Conservation (phyloP, 2,888 invertebrate species). For the Chromoteleia sp. region DNA sequence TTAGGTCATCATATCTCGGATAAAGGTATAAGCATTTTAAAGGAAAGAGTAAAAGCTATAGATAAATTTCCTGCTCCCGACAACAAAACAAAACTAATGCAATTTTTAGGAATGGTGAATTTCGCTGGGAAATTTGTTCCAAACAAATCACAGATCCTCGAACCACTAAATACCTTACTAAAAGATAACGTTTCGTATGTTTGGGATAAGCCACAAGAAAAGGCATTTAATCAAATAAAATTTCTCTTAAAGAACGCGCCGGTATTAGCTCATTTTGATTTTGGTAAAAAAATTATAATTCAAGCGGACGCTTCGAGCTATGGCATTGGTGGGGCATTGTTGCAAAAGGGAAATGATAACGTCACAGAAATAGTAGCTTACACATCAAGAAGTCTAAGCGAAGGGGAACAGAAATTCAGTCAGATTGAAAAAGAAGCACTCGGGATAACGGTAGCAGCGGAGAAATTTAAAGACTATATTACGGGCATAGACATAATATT, state of each 20-base stretch:
- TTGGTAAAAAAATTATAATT: constrained; percentile 60
- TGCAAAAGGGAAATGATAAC: too few relatives aligned
- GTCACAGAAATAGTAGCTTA: too few relatives aligned
- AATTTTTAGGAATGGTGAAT: constrained; percentile 70
- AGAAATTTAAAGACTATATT: too few relatives aligned
- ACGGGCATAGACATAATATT: too few relatives aligned
- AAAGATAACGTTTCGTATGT: constrained; percentile 65
- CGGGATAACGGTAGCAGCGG: too few relatives aligned
- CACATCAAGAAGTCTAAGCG: too few relatives aligned
- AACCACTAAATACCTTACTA: constrained; percentile 66
- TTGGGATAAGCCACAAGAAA: constrained; percentile 71
- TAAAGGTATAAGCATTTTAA: constrained; percentile 68
- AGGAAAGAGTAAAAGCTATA: constrained; percentile 70
- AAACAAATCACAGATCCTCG: constrained; percentile 10
- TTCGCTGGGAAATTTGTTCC: constrained; percentile 72
- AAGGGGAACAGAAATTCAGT: too few relatives aligned
- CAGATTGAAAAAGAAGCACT: too few relatives aligned
- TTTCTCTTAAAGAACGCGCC: constrained; percentile 72
- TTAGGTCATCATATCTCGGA: constrained; percentile 74
- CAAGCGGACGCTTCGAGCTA: constrained; percentile 77
- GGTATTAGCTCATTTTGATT: constrained; percentile 77
- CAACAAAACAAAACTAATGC: constrained; percentile 70
- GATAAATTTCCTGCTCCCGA: constrained; percentile 67
- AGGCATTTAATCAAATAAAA: constrained; percentile 76
- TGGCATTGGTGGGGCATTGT: constrained; percentile 74